Base-by-base conservation (phyloP, 2,888 invertebrate genomes). In the Cephus rjabovi region DNA sequence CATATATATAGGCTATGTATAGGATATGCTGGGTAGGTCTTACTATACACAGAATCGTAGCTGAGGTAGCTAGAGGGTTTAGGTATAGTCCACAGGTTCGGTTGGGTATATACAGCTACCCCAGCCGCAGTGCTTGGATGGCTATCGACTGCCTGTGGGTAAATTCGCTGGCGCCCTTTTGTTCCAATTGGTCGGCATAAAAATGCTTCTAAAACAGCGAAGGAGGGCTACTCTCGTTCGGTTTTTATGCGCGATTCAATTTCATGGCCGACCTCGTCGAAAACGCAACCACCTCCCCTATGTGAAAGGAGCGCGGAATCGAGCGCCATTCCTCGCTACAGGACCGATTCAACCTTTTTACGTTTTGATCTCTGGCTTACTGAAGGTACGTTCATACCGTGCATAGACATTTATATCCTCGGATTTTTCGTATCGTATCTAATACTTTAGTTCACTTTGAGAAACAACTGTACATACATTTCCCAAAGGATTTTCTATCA, bases 201-300 rank as follows among this genome's bases (percentile, higher is more conserved):
- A 71, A 34, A 71, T 71, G 71, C 71, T 34, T 71, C 56, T 73
- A 34, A 69, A 82, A 78, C 76, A 75, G 37, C 79, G 76, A 70
- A 75, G 68, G 77, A 76, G 73, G 77, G 75, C 75, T 71, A 30
- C 71, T 30, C 71, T 34, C 34, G 71, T 33, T 71, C 71, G 30
- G 71, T 71, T 71, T 71, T 71, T 71, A 82, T 83, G 82, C 80
- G 82, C 82, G 79, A 84, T 84, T 86, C 85, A 83, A 86, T 86
- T 85, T 86, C 84, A 85, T 82, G 84, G 81, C 37, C 83, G 75
- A 81, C 80, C 83, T 82, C 79, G 78, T 80, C 81, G 82, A 82
- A 82, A 86, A 84, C 83, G 84, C 80, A 73, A 70, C 74, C 77
- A 77, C 75, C 34, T 34, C 33, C 71, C 71, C 71, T 15, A 15